phyloP scores from a whole-genome alignment of 2,888 invertebrate species.

The Diabrotica balteata region DNA sequence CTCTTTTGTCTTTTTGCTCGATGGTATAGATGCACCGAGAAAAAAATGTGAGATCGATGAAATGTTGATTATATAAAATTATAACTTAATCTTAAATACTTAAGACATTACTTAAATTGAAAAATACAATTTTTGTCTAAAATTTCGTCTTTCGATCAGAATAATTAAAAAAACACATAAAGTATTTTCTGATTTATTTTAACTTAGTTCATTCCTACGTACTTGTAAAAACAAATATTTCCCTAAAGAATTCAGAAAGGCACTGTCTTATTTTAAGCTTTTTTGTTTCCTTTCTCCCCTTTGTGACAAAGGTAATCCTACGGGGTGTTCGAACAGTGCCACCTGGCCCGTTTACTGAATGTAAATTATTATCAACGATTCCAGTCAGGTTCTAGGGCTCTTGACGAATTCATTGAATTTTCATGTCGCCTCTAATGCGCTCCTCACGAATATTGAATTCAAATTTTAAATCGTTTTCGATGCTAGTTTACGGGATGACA shows the following conservation, averaged over 20 bases:
- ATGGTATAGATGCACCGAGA: too few species aligned
- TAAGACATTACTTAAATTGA: too few species aligned
- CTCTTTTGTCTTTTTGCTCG: too few species aligned
- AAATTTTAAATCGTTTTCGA: conserved; percentile 33
- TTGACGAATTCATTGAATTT: conserved; percentile 47
- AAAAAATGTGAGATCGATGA: too few species aligned
- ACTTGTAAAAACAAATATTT: conserved; percentile 2
- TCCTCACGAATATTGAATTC: conserved; percentile 36
- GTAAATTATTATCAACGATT: conserved; percentile 40
- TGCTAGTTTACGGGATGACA: conserved; percentile 22
- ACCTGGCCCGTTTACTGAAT: conserved; percentile 33
- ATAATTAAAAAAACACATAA: too few species aligned
- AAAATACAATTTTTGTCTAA: too few species aligned
- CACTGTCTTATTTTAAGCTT: conserved; percentile 10
- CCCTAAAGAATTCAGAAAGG: neutral
- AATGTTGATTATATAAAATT: too few species aligned
- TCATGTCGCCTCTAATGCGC: conserved; percentile 40
- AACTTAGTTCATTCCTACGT: conserved; percentile 1
- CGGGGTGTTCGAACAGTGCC: conserved; percentile 25
- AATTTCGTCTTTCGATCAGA: too few species aligned
- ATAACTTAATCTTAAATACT: too few species aligned
- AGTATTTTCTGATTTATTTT: neutral
- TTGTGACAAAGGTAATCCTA: conserved; percentile 20
- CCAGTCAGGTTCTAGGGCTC: conserved; percentile 42
- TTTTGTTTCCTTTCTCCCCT: conserved; percentile 8